phyloP scores from a whole-genome alignment of 2,888 invertebrate species.

The Malthinus seriepunctatus region DNA sequence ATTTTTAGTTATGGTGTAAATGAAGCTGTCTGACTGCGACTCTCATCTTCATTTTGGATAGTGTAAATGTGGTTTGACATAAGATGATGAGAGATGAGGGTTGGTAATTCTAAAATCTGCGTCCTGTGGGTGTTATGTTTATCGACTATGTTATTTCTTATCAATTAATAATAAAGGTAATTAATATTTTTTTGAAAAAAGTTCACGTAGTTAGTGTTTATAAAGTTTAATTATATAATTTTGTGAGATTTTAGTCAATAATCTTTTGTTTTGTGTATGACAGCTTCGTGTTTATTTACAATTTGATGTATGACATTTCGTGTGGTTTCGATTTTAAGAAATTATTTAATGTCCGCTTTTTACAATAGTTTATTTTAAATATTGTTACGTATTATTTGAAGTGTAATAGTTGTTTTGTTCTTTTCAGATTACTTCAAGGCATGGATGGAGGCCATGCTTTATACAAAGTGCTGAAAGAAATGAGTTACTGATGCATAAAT shows the following conservation, averaged over 20 bases:
- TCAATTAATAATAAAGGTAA: conserved; percentile 44
- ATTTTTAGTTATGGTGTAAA: no score
- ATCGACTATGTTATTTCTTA: conserved; percentile 46
- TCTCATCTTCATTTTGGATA: no score
- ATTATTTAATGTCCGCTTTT: background rate
- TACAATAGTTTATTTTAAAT: background rate
- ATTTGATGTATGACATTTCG: conserved; percentile 31
- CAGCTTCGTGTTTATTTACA: conserved; percentile 54
- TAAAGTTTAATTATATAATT: no score
- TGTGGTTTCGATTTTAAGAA: conserved; percentile 8
- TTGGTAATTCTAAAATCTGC: conserved; percentile 43
- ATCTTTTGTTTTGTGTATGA: conserved; percentile 39
- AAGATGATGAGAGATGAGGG: background rate
- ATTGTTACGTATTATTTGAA: background rate
- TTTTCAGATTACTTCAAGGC: conserved; percentile 27
- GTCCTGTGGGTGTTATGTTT: conserved; percentile 49
- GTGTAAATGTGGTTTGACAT: no score
- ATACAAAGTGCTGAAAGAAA: conserved; percentile 10
- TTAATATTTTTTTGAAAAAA: conserved; percentile 36
- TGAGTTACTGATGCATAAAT: conserved; percentile 6
- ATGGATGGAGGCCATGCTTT: conserved; percentile 29
- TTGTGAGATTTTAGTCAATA: conserved; percentile 13
- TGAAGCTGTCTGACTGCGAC: no score
- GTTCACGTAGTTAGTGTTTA: no score
- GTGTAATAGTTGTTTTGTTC: background rate